A percentile compares a stretch with the other conserved stretches of the same genome.
Conservation (phyloP, 1,140 invertebrate species). For the Zaprionus capensis region DNA sequence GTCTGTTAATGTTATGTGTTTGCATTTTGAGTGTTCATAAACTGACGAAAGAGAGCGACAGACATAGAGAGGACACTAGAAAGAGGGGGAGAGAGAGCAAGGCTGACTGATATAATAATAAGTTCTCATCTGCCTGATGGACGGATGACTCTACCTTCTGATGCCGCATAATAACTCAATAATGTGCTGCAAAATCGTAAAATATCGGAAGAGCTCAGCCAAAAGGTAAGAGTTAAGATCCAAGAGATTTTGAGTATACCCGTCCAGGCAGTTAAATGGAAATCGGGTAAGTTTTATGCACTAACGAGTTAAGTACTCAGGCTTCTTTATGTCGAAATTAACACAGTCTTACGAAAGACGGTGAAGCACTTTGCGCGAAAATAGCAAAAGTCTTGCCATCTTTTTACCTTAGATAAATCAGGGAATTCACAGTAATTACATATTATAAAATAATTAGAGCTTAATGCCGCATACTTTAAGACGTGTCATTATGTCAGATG, state of each 20-base stretch:
- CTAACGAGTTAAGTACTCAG: slow-evolving; percentile 24
- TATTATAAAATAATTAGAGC: neutral
- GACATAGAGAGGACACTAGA: neutral
- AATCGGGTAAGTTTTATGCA: slow-evolving; percentile 37
- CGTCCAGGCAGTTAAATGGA: slow-evolving; percentile 12
- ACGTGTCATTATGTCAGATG: neutral
- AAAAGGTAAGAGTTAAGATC: slow-evolving; percentile 11
- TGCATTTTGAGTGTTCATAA: slow-evolving; percentile 80
- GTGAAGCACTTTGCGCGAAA: neutral
- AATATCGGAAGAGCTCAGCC: slow-evolving; percentile 24
- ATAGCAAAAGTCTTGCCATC: neutral
- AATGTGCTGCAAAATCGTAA: slow-evolving; percentile 76
- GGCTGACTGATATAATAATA: slow-evolving; percentile 38
- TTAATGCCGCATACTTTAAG: neutral
- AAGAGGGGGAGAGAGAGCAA: neutral
- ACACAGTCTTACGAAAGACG: neutral
- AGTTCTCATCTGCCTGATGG: slow-evolving; percentile 23
- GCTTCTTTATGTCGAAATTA: slow-evolving; percentile 6
- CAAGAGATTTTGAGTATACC: neutral
- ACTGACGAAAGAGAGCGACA: slow-evolving; percentile 31
- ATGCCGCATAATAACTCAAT: slow-evolving; percentile 77
- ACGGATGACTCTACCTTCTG: slow-evolving; percentile 39
- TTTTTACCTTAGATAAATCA: neutral
- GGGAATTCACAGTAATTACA: neutral
- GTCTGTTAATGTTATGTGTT: slow-evolving; percentile 80